phyloP scores from a whole-genome alignment of 2,113 vertebrate genomes.

The Phrynocephalus versicolor region DNA sequence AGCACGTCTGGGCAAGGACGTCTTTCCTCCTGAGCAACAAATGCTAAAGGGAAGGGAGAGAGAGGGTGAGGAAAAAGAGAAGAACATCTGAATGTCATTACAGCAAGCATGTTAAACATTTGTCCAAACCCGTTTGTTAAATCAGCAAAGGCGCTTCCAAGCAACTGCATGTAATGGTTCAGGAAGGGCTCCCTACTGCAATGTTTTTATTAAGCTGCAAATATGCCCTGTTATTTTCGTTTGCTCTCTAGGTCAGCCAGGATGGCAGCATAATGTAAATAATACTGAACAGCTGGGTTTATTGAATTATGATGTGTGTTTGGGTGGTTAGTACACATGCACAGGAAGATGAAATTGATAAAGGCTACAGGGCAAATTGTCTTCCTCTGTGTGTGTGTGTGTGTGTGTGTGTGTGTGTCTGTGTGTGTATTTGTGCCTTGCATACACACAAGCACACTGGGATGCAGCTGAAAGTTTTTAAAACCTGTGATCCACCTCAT shows the following conservation, averaged over 20 bases:
- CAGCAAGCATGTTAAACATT: slow-evolving; percentile 79
- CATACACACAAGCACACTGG: background rate
- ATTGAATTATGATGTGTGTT: slow-evolving; percentile 51
- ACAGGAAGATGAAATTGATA: slow-evolving; percentile 31
- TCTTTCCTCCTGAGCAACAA: slow-evolving; percentile 78
- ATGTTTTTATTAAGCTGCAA: slow-evolving; percentile 78
- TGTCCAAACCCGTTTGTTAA: slow-evolving; percentile 80
- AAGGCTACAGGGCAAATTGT: slow-evolving; percentile 22
- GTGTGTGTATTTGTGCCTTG: background rate
- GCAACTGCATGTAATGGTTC: slow-evolving; percentile 76
- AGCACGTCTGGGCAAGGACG: slow-evolving; percentile 73
- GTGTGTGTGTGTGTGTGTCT: background rate
- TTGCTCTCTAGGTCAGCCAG: slow-evolving; percentile 74
- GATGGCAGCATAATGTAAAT: slow-evolving; percentile 73
- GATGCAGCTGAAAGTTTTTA: background rate
- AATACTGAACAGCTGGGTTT: slow-evolving; percentile 67
- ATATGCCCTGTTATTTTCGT: slow-evolving; percentile 78
- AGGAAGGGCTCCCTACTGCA: slow-evolving; percentile 75
- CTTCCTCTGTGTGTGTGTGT: too few species aligned
- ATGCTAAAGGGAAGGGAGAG: slow-evolving; percentile 69
- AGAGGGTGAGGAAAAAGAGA: background rate
- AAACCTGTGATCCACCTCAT: fast-evolving
- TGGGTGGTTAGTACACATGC: slow-evolving; percentile 33
- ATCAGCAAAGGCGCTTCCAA: slow-evolving; percentile 77
- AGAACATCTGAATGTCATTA: slow-evolving; percentile 79